Conservation (phyloP, 2,888 invertebrate genomes). For the Adineta ricciae region DNA sequence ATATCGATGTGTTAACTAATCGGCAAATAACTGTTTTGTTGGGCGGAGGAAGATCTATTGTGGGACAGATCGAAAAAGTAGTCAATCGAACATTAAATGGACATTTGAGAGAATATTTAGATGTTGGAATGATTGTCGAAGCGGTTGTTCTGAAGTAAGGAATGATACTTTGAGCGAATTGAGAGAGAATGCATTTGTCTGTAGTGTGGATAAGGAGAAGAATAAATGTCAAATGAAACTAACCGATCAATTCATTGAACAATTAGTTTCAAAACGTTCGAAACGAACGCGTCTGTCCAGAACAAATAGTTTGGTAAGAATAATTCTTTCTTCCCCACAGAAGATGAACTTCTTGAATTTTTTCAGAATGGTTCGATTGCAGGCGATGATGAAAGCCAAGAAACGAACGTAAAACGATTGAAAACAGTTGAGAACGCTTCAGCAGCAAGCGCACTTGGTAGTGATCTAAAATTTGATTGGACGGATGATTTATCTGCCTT, state of each 20-base stretch:
- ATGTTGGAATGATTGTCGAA: not conserved
- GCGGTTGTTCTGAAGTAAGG: not conserved
- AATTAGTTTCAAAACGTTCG: not conserved
- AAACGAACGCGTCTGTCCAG: not conserved
- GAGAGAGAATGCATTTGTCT: not conserved
- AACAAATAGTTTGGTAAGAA: not conserved
- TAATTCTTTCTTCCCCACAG: not conserved
- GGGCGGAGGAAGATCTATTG: not conserved
- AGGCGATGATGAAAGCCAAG: not conserved
- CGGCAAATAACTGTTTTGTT: not conserved
- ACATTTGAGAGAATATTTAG: not conserved
- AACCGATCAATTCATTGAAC: not conserved
- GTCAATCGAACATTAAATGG: not conserved
- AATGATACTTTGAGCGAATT: not conserved
- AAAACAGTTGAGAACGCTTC: not conserved
- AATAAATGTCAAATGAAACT: not conserved
- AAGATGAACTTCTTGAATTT: too few relatives aligned
- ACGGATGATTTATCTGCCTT: not conserved
- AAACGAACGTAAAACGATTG: not conserved
- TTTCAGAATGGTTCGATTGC: not conserved
- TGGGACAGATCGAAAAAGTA: not conserved
- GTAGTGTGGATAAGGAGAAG: not conserved
- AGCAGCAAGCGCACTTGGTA: not conserved
- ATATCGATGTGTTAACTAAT: not conserved
- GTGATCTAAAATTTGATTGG: not conserved